Conservation (phyloP, 2,888 invertebrate genomes). For the Rhorus exstirpatorius region DNA sequence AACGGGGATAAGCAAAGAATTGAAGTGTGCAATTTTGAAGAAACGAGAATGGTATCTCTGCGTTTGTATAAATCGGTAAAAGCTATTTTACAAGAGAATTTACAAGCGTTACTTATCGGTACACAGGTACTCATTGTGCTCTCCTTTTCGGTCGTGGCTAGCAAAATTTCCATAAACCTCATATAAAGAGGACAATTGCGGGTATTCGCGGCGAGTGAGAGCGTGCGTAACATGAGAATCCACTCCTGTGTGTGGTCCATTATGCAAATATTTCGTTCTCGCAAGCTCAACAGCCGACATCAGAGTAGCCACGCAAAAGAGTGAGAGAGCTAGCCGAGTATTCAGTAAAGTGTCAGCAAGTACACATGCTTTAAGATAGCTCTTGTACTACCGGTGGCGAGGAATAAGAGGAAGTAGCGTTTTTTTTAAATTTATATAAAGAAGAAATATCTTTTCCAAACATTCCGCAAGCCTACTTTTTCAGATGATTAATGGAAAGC, state of each 20-base stretch:
- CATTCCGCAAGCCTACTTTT: no score
- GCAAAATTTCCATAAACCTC: slow-evolving; percentile 59
- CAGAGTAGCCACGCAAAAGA: background rate
- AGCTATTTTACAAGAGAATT: slow-evolving; percentile 12
- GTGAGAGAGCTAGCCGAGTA: background rate
- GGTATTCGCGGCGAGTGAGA: slow-evolving; percentile 19
- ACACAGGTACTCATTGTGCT: slow-evolving; percentile 2
- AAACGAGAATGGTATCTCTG: background rate
- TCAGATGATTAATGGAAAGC: no score
- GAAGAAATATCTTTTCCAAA: no score
- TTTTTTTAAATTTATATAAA: no score
- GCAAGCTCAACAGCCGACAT: slow-evolving; percentile 3
- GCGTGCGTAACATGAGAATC: slow-evolving; percentile 71
- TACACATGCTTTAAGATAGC: background rate
- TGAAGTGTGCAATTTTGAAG: background rate
- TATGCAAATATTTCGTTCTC: slow-evolving; percentile 72
- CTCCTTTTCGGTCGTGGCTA: slow-evolving; percentile 7
- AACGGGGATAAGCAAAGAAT: background rate
- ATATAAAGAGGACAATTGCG: slow-evolving; percentile 30
- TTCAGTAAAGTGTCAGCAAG: slow-evolving; percentile 1
- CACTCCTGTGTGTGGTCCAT: slow-evolving; percentile 71
- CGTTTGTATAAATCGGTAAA: background rate
- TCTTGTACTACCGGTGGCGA: no score
- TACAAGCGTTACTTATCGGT: background rate
- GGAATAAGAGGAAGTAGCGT: no score